phyloP scores from a whole-genome alignment of 2,113 vertebrate genomes.

The Myodes glareolus region DNA sequence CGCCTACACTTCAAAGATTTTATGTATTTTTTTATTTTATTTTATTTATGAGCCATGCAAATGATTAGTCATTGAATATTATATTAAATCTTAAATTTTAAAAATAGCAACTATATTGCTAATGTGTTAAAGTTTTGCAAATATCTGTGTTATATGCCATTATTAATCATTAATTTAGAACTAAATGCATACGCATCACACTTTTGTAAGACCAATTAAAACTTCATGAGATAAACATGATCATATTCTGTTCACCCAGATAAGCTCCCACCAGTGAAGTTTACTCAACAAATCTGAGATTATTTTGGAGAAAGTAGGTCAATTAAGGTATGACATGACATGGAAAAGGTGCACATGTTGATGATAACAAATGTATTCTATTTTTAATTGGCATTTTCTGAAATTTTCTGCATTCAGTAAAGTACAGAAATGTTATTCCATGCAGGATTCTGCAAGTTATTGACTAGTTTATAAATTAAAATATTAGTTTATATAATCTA shows the following conservation, averaged over 20 bases:
- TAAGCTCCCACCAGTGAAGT: conserved; percentile 50
- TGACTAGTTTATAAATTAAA: not conserved
- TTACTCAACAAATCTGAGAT: conserved; percentile 16
- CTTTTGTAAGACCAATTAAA: conserved; percentile 65
- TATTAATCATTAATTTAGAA: conserved; percentile 28
- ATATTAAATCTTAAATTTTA: conserved; percentile 60
- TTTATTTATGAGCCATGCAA: not conserved
- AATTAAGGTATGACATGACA: not conserved
- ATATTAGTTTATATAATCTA: not conserved
- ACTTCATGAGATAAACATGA: conserved; percentile 73
- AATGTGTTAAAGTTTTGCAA: conserved; percentile 39
- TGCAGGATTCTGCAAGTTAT: not conserved
- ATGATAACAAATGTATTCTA: not conserved
- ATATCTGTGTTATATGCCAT: not conserved
- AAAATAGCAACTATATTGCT: conserved; percentile 1
- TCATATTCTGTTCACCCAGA: conserved; percentile 58
- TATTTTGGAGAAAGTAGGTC: not conserved
- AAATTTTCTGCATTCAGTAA: not conserved
- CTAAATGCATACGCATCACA: conserved; percentile 59
- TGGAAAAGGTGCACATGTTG: not conserved
- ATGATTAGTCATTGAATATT: conserved; percentile 36
- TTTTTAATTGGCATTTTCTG: not conserved
- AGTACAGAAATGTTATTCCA: not conserved
- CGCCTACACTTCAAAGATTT: not conserved
- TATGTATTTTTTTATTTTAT: not conserved